Percentiles rank a stretch among this genome's conserved stretches.
These are phyloP conservation scores for Teleogryllus occipitalis DNA, from an alignment of 1,140 invertebrate genomes.

Conservation along the genomic window DNA sequence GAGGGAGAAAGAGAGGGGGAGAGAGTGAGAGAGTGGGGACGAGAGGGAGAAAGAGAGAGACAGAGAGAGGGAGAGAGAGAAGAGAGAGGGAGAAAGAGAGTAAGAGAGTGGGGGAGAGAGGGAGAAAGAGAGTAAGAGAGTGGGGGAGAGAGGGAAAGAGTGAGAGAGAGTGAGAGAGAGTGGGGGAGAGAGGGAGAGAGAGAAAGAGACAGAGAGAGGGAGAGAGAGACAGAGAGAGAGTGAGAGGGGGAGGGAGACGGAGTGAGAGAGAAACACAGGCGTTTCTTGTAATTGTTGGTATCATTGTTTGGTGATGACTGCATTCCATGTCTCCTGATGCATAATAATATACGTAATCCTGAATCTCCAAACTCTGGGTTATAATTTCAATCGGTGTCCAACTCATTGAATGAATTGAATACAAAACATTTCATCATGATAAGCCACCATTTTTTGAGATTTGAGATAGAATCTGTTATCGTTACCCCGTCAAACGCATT, in stretches of 20 bases:
- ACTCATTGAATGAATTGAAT: too few species aligned
- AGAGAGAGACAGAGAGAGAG: not conserved
- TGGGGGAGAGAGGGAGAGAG: not conserved
- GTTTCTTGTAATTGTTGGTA: not conserved
- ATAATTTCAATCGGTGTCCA: too few species aligned
- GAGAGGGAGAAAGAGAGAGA: not conserved
- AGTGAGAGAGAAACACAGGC: not conserved
- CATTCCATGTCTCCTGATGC: too few species aligned
- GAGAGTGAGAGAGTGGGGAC: not conserved
- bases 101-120: not conserved
- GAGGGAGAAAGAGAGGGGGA: constrained; percentile 6
- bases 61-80: not conserved
- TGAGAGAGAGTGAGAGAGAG: constrained; percentile 11
- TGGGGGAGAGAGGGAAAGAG: too few species aligned
- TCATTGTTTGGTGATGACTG: not conserved
- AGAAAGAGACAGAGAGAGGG: not conserved
- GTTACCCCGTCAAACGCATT: too few species aligned
- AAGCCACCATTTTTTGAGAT: too few species aligned
- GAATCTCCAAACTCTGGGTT: too few species aligned
- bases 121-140: not conserved
- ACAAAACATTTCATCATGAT: too few species aligned
- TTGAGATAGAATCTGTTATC: too few species aligned
- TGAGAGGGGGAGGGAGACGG: too few species aligned
- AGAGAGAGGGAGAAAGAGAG: not conserved
- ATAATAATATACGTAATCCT: too few species aligned